phyloP scores from a whole-genome alignment of 2,113 vertebrate species.

The Elanus axillaris region DNA sequence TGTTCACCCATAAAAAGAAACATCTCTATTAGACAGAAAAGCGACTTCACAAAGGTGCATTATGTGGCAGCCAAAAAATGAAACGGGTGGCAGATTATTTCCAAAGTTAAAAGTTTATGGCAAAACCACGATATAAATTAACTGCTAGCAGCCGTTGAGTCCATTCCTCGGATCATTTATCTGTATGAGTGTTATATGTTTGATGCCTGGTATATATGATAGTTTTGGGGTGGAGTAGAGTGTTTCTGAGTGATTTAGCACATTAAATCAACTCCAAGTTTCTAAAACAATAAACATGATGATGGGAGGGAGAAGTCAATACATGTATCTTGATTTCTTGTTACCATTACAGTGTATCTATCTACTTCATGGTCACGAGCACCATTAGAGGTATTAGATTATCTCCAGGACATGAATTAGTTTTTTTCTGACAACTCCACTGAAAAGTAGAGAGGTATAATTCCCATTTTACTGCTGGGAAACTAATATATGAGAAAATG shows the following conservation, averaged over 20 bases:
- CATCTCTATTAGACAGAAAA: constrained; percentile 55
- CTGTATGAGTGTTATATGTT: constrained; percentile 57
- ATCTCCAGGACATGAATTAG: neutral
- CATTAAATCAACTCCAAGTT: constrained; percentile 35
- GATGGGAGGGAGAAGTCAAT: constrained; percentile 4
- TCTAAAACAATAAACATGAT: constrained; percentile 39
- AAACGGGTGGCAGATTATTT: constrained; percentile 60
- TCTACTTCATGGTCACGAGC: neutral
- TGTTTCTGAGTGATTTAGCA: constrained; percentile 62
- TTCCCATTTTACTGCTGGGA: neutral
- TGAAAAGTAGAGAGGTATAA: neutral
- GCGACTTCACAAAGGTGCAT: constrained; percentile 60
- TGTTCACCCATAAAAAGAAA: constrained; percentile 31
- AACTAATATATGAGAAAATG: neutral
- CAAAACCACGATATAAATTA: constrained; percentile 59
- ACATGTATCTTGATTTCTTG: neutral
- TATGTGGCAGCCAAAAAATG: constrained; percentile 57
- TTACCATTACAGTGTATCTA: neutral
- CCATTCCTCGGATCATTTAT: constrained; percentile 64
- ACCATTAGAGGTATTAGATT: neutral
- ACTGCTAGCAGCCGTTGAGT: constrained; percentile 57
- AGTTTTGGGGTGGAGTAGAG: constrained; percentile 34
- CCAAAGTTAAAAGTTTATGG: constrained; percentile 62
- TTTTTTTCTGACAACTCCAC: neutral
- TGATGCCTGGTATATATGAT: constrained; percentile 44